Conservation (phyloP, 1,140 invertebrate species). For the Brachionus plicatilis region DNA sequence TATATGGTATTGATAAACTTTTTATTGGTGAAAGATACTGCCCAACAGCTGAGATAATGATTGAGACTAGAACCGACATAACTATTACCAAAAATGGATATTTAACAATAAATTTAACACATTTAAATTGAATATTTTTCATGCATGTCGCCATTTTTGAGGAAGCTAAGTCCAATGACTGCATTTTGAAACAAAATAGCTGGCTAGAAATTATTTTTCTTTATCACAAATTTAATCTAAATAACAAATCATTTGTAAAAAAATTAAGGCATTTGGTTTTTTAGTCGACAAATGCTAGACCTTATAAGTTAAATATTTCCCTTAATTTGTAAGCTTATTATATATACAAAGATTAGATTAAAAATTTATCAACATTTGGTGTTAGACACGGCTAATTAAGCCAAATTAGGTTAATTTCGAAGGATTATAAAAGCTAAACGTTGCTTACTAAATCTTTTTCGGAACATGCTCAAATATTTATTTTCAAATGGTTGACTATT, state of each 20-base stretch:
- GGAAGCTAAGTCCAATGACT: not conserved
- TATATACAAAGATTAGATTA: not conserved
- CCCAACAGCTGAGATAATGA: not conserved
- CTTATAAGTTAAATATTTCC: not conserved
- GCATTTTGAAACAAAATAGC: not conserved
- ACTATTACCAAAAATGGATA: not conserved
- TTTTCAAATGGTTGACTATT: not conserved
- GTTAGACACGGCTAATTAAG: not conserved
- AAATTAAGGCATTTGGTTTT: not conserved
- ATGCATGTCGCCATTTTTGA: not conserved
- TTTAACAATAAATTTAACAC: conserved; percentile 11
- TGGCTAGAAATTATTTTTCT: not conserved
- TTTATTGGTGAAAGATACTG: not conserved
- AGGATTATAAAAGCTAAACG: not conserved
- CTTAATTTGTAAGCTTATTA: not conserved
- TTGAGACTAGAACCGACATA: not conserved
- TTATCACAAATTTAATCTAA: not conserved
- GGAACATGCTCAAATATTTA: not conserved
- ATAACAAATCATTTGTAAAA: not conserved
- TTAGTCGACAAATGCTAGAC: not conserved
- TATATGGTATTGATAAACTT: not conserved
- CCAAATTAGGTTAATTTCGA: not conserved
- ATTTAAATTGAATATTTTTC: not conserved
- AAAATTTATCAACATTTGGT: not conserved
- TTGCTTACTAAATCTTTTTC: not conserved